phyloP scores from a whole-genome alignment of 2,113 vertebrate genomes.

The Notarius quadriscutis region DNA sequence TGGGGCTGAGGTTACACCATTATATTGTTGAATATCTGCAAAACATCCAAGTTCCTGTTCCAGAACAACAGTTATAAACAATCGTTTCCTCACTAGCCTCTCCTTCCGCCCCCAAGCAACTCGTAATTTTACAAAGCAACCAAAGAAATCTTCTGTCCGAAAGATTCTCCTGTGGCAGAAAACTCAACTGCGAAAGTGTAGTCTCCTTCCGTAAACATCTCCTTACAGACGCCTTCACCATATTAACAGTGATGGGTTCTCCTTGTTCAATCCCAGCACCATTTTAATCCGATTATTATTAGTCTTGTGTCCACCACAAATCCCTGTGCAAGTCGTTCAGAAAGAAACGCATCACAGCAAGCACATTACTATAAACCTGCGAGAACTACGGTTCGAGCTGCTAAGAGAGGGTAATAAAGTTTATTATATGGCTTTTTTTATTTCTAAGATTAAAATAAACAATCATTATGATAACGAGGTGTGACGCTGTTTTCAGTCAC shows the following conservation, averaged over 20 bases:
- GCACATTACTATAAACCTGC: neutral
- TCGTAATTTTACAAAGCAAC: neutral
- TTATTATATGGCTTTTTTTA: too few species aligned
- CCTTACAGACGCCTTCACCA: neutral
- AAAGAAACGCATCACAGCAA: neutral
- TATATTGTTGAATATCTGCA: neutral
- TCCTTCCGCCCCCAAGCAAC: neutral
- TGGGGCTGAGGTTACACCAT: too few species aligned
- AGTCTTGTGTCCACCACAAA: neutral
- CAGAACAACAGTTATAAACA: neutral
- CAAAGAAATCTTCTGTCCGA: neutral
- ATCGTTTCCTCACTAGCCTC: neutral
- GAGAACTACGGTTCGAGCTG: neutral
- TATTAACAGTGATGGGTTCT: neutral
- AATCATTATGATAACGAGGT: too few species aligned
- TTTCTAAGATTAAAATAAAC: too few species aligned
- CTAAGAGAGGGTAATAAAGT: neutral
- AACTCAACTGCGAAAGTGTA: neutral
- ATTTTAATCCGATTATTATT: neutral
- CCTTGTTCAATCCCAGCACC: neutral
- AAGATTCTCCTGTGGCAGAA: neutral
- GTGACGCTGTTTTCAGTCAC: too few species aligned
- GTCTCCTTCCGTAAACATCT: neutral
- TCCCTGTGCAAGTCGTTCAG: neutral
- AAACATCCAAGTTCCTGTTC: neutral